Base-by-base conservation (phyloP, 1,140 invertebrate genomes). In the Cryptotermes secundus region DNA sequence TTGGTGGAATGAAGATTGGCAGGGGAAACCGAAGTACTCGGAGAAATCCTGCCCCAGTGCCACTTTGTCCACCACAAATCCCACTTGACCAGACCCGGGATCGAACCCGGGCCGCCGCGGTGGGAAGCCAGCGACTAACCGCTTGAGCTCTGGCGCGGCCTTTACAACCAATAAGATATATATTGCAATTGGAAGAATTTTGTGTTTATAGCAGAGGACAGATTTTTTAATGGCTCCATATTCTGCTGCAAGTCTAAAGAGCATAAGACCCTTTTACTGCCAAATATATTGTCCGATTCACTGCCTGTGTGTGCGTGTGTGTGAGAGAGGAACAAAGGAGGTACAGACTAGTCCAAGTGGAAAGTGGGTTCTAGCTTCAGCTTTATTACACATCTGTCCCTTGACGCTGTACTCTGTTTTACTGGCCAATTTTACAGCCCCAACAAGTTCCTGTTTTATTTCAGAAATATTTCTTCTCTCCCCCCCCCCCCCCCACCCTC, bases 401-500 rank as follows among this genome's bases (percentile, higher is more conserved):
- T 65, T 65, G 59, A 65, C 59, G n/a, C 59, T 65, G 59, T 65
- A 14, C 19, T 65, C 59, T 65, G 59, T 31, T 26, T 65, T 65
- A 65, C 59, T 65, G 12, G 59, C 59, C 59, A 65, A 65, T 65
- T 65, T 65, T 65, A 65, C 59, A 65, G 59, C 59, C 59, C 26
- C 59, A 65, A 65, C 59, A 65, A 65, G 59, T 65, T 65, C n/a
- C 59, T n/a, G 59, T 65, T 59, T 65, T 65, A 65, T 65, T 26
- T 65, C 59, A 65, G 24, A 65, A 14, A n/a, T 65, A 65, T 65
- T 65, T 65, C 59, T 65, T 65, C 59, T 3, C 59, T 65, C 59
- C 26, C 1, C n/a, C 26, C 26, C 59, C 22, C 53, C 6, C 19
- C 24, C 53, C 6, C n/a, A n/a, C n/a, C n/a, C n/a, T n/a, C n/a